Conservation (phyloP, 2,797 vertebrate species). For the Eulemur coronatus region DNA sequence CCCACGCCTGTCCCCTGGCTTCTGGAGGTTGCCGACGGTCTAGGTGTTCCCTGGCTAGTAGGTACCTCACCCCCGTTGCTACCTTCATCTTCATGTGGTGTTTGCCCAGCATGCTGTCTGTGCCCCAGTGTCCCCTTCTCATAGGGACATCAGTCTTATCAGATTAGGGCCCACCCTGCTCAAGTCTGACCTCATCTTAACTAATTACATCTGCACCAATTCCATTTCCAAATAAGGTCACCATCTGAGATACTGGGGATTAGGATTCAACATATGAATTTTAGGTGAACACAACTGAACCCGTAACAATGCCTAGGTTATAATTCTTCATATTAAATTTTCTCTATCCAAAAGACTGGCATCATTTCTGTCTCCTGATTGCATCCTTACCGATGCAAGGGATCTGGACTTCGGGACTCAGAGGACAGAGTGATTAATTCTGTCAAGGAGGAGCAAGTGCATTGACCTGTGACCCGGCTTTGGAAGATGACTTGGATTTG, state of each 20-base stretch:
- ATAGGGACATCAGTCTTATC: accelerated
- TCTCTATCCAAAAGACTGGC: not conserved
- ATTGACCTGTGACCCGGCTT: not conserved
- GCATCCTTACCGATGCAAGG: not conserved
- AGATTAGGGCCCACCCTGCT: accelerated
- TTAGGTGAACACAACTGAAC: accelerated
- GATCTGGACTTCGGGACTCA: not conserved
- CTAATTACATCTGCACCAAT: accelerated
- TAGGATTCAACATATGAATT: not conserved
- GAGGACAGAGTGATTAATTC: not conserved
- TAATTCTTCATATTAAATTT: not conserved
- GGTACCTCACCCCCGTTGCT: accelerated
- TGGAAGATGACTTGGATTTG: not conserved
- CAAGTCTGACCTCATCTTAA: not conserved
- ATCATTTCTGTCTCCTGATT: accelerated
- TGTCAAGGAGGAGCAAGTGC: not conserved
- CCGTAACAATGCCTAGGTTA: too few species aligned
- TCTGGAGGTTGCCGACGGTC: accelerated
- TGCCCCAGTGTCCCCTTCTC: accelerated
- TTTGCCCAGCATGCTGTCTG: accelerated
- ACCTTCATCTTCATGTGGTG: accelerated
- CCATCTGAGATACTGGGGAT: accelerated
- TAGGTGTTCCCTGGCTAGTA: accelerated
- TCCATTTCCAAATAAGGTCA: not conserved
- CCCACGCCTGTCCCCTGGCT: accelerated